Conservation (phyloP, 2,888 invertebrate species). For the Macaria notata region DNA sequence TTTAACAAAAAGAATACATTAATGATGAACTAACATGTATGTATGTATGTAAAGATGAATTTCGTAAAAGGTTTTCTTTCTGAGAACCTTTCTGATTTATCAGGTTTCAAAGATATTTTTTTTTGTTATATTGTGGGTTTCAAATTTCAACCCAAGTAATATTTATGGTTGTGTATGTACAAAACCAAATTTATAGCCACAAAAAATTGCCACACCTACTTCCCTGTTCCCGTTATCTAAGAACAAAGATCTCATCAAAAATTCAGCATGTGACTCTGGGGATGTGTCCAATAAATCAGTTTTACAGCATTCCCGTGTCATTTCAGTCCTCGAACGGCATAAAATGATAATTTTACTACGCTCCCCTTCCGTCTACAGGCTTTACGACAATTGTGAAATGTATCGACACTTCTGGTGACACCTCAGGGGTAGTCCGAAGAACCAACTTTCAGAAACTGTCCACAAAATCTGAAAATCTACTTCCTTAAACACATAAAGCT, state of each 20-base stretch:
- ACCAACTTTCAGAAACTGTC: constrained; percentile 32
- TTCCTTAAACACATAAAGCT: constrained; percentile 41
- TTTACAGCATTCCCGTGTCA: constrained; percentile 81
- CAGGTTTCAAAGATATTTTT: too few relatives aligned
- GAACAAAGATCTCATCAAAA: constrained; percentile 79
- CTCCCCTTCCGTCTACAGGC: constrained; percentile 78
- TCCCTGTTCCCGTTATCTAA: constrained; percentile 51
- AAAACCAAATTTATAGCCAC: constrained; percentile 2
- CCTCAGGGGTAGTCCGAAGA: constrained; percentile 63
- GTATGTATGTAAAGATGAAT: too few relatives aligned
- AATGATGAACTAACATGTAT: too few relatives aligned
- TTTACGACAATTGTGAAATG: constrained; percentile 83
- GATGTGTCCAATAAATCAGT: constrained; percentile 81
- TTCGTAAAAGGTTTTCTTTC: too few relatives aligned
- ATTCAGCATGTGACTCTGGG: constrained; percentile 77
- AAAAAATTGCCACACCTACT: constrained; percentile 27
- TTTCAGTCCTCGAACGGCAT: constrained; percentile 82
- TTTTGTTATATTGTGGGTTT: neutral
- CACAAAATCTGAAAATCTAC: constrained; percentile 31
- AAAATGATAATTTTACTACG: constrained; percentile 82
- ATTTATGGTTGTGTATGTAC: neutral
- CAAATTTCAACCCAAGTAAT: neutral
- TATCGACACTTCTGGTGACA: constrained; percentile 80
- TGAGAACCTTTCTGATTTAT: too few relatives aligned
- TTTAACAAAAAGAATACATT: too few relatives aligned